Conservation (phyloP, 2,888 invertebrate genomes). For the Ectemnius lituratus region DNA sequence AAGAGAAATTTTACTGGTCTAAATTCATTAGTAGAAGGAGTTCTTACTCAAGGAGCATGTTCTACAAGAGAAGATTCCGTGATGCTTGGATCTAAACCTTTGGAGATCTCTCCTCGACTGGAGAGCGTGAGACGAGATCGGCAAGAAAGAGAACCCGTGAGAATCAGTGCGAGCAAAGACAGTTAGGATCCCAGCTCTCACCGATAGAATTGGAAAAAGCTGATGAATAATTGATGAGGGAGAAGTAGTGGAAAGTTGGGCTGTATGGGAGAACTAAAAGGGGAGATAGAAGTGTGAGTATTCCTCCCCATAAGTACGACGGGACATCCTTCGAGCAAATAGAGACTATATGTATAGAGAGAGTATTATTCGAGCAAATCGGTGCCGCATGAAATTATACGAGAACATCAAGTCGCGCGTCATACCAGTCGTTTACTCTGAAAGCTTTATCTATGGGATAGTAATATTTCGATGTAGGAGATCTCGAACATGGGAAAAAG, state of each 20-base stretch:
- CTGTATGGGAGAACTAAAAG: constrained; percentile 20
- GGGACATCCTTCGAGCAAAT: constrained; percentile 2
- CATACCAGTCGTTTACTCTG: no score
- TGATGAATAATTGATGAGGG: constrained; percentile 60
- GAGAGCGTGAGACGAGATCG: constrained; percentile 29
- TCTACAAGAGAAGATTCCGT: no score
- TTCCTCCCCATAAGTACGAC: not conserved
- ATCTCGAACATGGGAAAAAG: no score
- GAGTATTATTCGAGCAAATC: constrained; percentile 16
- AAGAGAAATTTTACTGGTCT: no score
- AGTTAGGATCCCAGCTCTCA: constrained; percentile 34
- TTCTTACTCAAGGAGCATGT: no score
- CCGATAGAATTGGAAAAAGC: constrained; percentile 42
- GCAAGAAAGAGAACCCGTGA: constrained; percentile 16
- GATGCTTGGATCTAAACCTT: no score
- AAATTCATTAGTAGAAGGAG: no score
- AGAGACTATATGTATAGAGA: constrained; percentile 23
- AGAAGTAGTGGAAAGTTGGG: constrained; percentile 31
- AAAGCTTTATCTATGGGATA: no score
- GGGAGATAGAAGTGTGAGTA: constrained; percentile 15
- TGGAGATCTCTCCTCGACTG: no score
- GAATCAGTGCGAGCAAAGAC: constrained; percentile 45
- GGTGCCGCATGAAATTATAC: not conserved
- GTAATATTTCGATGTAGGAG: no score
- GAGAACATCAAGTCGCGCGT: no score